A percentile compares a stretch with the other conserved stretches of the same genome.
phyloP scores from a whole-genome alignment of 2,888 invertebrate species.

The Leptopilina myrica region DNA sequence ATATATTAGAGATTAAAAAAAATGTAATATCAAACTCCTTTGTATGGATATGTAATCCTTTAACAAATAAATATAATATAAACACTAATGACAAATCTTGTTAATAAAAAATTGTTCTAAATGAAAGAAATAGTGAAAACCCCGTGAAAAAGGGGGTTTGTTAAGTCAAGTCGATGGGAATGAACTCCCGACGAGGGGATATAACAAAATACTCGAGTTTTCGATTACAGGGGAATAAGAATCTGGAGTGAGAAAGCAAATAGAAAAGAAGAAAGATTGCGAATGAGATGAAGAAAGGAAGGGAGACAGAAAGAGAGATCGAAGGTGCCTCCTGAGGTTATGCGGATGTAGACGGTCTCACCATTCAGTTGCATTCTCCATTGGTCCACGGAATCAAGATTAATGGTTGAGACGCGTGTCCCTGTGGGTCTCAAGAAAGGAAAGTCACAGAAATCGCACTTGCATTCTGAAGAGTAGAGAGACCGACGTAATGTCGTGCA shows the following conservation, averaged over 20 bases:
- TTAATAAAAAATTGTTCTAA: neutral
- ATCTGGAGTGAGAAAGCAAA: constrained; percentile 20
- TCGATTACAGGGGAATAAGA: constrained; percentile 12
- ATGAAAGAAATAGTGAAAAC: neutral
- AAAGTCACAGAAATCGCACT: constrained; percentile 60
- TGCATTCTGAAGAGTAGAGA: constrained; percentile 50
- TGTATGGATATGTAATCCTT: no score
- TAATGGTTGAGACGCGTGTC: constrained; percentile 66
- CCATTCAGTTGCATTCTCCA: constrained; percentile 59
- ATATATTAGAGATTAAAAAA: no score
- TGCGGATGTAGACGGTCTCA: constrained; percentile 52
- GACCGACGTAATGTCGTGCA: constrained; percentile 33
- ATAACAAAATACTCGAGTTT: constrained; percentile 26
- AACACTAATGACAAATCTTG: no score
- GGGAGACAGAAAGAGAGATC: constrained; percentile 30
- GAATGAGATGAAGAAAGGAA: constrained; percentile 4
- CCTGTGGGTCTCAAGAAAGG: constrained; percentile 58
- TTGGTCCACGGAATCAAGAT: constrained; percentile 67
- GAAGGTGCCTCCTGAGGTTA: constrained; percentile 54
- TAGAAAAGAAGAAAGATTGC: constrained; percentile 2
- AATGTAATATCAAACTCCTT: no score
- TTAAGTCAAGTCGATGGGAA: neutral
- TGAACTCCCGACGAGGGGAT: neutral
- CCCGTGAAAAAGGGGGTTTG: neutral
- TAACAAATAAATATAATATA: no score